These are phyloP conservation scores for Pelecanoides urinatrix DNA, from an alignment of 2,113 vertebrate species.

Conservation along the genomic window DNA sequence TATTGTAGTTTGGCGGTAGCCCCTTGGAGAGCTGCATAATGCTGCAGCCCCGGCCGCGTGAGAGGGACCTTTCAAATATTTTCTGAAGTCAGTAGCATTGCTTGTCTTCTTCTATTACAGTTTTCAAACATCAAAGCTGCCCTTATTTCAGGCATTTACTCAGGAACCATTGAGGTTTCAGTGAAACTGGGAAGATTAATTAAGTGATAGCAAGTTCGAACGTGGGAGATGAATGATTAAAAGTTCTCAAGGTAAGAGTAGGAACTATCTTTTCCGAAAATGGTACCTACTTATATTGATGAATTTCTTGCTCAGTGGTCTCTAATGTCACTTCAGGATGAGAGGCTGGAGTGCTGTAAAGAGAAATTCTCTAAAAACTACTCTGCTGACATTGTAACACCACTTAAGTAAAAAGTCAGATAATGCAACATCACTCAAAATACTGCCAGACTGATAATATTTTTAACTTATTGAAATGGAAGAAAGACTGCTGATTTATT, in stretches of 20 bases:
- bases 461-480: conserved; percentile 7
- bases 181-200: conserved; percentile 33
- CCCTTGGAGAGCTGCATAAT: not conserved
- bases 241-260: conserved; percentile 37
- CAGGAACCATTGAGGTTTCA: not conserved
- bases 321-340: conserved; percentile 29
- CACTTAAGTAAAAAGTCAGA: conserved; percentile 22
- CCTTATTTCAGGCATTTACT: conserved; percentile 26
- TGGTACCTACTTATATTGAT: conserved; percentile 35
- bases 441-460: not conserved
- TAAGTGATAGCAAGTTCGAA: conserved; percentile 32
- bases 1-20: not conserved
- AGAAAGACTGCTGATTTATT: not conserved
- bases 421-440: conserved; percentile 22
- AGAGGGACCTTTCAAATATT: not conserved
- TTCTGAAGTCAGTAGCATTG: not conserved
- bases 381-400: conserved; percentile 40
- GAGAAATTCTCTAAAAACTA: conserved; percentile 37
- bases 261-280: conserved; percentile 16
- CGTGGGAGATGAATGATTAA: conserved; percentile 34
- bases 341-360: conserved; percentile 14
- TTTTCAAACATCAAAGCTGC: not conserved
- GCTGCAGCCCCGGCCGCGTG: fast-evolving
- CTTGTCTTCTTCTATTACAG: not conserved
- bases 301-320: conserved; percentile 29